Evolutionary conservation across 2,888 invertebrate species (phyloP).

Genomic region (Phragmatobia fuliginosa): DNA sequence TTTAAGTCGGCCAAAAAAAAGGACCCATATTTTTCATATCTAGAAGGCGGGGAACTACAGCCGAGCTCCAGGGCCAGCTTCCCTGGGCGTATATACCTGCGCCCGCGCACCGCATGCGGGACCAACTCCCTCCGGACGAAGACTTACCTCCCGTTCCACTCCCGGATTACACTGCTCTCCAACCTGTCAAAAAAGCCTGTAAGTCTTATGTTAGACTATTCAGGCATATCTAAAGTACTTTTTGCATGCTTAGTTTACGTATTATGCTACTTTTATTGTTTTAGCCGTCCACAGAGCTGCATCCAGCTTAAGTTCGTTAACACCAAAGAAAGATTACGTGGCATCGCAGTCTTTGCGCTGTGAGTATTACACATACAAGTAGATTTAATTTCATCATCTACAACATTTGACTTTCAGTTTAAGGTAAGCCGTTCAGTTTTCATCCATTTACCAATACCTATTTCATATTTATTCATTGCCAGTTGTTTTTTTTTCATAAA

Average conservation of each 20-base stretch:
- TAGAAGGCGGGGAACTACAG: slow-evolving; percentile 73
- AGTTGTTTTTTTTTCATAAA: not conserved
- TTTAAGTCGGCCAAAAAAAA: not conserved
- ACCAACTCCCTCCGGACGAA: slow-evolving; percentile 80
- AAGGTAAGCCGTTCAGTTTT: slow-evolving; percentile 34
- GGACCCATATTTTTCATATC: not conserved
- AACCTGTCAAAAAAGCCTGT: slow-evolving; percentile 78
- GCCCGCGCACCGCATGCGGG: slow-evolving; percentile 75
- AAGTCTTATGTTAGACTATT: slow-evolving; percentile 45
- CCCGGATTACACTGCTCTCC: slow-evolving; percentile 86
- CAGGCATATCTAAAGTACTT: not conserved
- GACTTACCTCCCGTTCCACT: slow-evolving; percentile 87
- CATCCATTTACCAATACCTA: slow-evolving; percentile 10
- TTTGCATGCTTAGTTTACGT: not conserved
- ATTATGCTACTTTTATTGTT: slow-evolving; percentile 35
- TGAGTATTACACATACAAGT: slow-evolving; percentile 65
- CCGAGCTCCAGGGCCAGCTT: slow-evolving; percentile 85
- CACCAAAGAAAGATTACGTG: slow-evolving; percentile 68
- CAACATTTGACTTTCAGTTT: slow-evolving; percentile 22
- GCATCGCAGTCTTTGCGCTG: slow-evolving; percentile 60
- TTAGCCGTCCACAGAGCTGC: slow-evolving; percentile 76
- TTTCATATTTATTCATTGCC: not conserved
- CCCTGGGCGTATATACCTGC: slow-evolving; percentile 88
- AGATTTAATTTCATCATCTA: slow-evolving; percentile 34
- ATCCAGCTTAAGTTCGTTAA: slow-evolving; percentile 72